Conservation (phyloP, 2,797 vertebrate species). For the Falco cherrug region DNA sequence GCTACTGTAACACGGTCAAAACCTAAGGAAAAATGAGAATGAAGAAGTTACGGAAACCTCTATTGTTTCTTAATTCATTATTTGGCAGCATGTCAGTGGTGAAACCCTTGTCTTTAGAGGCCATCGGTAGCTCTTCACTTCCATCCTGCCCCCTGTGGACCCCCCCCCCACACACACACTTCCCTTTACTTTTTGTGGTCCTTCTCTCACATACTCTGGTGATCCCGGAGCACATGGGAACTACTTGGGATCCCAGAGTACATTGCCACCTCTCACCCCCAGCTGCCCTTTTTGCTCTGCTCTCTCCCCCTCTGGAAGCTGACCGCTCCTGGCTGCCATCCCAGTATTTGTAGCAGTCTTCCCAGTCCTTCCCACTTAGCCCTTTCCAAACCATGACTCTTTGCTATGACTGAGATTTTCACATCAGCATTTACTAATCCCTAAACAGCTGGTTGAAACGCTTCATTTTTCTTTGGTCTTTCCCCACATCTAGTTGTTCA, state of each 20-base stretch:
- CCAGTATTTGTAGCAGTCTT: not conserved
- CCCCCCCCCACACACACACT: not conserved
- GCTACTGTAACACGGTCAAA: not conserved
- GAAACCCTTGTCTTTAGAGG: not conserved
- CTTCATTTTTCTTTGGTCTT: not conserved
- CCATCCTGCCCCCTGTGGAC: not conserved
- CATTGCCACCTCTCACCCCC: rapidly evolving
- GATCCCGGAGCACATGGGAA: not conserved
- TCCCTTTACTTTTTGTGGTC: not conserved
- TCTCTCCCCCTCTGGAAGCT: not conserved
- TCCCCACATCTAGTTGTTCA: not conserved
- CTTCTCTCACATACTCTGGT: not conserved
- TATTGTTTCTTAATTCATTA: not conserved
- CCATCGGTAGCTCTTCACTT: not conserved
- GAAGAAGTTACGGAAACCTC: not conserved
- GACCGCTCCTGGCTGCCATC: not conserved
- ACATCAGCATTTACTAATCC: not conserved
- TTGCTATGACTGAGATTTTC: not conserved
- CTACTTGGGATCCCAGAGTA: not conserved
- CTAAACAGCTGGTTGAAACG: not conserved
- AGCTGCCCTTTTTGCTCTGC: not conserved
- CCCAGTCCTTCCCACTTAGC: not conserved
- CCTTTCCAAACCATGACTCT: not conserved
- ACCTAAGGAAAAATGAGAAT: not conserved
- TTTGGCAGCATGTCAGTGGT: not conserved